Percentiles rank a stretch among this genome's conserved stretches.
phyloP scores from a whole-genome alignment of 2,888 invertebrate genomes.

The Allacma fusca region DNA sequence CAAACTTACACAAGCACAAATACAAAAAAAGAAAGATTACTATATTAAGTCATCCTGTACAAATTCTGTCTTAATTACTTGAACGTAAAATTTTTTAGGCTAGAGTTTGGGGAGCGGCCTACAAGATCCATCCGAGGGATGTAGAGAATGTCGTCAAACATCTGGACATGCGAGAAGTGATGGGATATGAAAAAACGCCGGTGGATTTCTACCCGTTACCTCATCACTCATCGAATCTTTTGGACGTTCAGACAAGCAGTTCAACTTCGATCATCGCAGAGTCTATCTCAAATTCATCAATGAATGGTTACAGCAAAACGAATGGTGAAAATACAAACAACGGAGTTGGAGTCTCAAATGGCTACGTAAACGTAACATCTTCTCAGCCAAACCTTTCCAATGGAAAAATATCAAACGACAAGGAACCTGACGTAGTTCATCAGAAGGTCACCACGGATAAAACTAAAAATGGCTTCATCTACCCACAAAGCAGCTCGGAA shows the following conservation, averaged over 20 bases:
- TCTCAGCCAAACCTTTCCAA: too few relatives aligned
- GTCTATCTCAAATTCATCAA: not conserved
- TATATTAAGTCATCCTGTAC: too few relatives aligned
- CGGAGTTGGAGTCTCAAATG: not conserved
- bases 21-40: too few relatives aligned
- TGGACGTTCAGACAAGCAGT: slow-evolving; percentile 24
- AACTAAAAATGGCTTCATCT: not conserved
- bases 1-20: too few relatives aligned
- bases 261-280: not conserved
- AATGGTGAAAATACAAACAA: not conserved
- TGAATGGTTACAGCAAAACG: not conserved
- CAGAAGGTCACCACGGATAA: not conserved
- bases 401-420: too few relatives aligned
- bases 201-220: slow-evolving; percentile 76
- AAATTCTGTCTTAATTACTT: too few relatives aligned
- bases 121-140: slow-evolving; percentile 78
- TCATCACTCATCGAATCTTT: slow-evolving; percentile 56
- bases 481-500: not conserved
- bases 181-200: slow-evolving; percentile 81
- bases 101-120: slow-evolving; percentile 90
- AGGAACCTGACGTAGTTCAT: not conserved
- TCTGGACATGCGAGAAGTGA: slow-evolving; percentile 90
- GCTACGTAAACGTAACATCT: not conserved
- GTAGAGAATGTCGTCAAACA: slow-evolving; percentile 77
- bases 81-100: slow-evolving; percentile 68